A percentile compares a stretch with the other conserved stretches of the same genome.
Evolutionary conservation across 2,888 invertebrate species (phyloP).

Genomic region (Chrysina gloriosa): DNA sequence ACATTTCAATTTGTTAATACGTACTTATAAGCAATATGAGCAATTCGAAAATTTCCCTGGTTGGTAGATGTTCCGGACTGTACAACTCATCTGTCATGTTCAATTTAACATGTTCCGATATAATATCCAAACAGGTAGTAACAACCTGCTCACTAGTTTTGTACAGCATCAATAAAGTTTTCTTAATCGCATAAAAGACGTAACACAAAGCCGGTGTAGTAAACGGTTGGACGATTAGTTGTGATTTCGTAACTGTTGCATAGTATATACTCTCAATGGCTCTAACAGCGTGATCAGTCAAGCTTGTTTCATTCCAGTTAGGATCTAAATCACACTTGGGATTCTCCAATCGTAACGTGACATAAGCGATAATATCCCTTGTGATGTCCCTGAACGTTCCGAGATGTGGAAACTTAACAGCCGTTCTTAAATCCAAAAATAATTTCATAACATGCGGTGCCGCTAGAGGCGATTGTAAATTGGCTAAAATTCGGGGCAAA

Average conservation of each 20-base stretch:
- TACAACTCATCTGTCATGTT: slow-evolving; percentile 63
- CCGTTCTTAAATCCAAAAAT: slow-evolving; percentile 71
- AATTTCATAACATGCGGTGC: slow-evolving; percentile 75
- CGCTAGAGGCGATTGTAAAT: slow-evolving; percentile 82
- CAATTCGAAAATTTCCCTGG: slow-evolving; percentile 83
- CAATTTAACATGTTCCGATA: slow-evolving; percentile 79
- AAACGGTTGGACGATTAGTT: slow-evolving; percentile 59
- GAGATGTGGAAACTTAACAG: slow-evolving; percentile 66
- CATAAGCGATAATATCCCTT: slow-evolving; percentile 74
- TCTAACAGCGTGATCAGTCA: slow-evolving; percentile 72
- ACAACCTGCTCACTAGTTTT: slow-evolving; percentile 29
- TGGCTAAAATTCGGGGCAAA: slow-evolving; percentile 69
- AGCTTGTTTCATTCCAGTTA: slow-evolving; percentile 80
- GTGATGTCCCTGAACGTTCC: slow-evolving; percentile 60
- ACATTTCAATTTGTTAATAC: slow-evolving; percentile 50
- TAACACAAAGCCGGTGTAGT: slow-evolving; percentile 85
- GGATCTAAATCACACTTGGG: slow-evolving; percentile 84
- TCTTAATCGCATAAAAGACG: slow-evolving; percentile 81
- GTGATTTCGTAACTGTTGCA: slow-evolving; percentile 63
- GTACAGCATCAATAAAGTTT: slow-evolving; percentile 66
- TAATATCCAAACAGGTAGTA: slow-evolving; percentile 68
- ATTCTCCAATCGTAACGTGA: slow-evolving; percentile 79
- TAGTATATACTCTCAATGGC: slow-evolving; percentile 72
- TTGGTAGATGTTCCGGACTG: slow-evolving; percentile 83
- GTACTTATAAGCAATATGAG: slow-evolving; percentile 81